Conservation (phyloP, 2,888 invertebrate genomes). For the Ophion costatus region DNA sequence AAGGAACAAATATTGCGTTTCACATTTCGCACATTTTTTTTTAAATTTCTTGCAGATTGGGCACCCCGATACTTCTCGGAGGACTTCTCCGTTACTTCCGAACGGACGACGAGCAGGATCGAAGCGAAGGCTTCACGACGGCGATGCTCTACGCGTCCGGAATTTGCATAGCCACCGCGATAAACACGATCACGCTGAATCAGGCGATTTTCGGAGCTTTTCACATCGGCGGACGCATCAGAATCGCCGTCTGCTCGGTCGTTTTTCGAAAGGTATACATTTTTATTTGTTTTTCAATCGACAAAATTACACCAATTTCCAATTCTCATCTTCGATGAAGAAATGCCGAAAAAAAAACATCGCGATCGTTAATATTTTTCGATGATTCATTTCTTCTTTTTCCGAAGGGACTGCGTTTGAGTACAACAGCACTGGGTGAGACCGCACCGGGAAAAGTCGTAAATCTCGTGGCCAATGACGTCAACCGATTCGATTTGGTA, state of each 20-base stretch:
- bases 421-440: constrained; percentile 89
- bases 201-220: constrained; percentile 88
- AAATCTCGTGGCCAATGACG: constrained; percentile 92
- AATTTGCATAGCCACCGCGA: constrained; percentile 77
- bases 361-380: neutral
- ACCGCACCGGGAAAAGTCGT: constrained; percentile 87
- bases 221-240: constrained; percentile 92
- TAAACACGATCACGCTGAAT: constrained; percentile 87
- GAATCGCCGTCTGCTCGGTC: constrained; percentile 92
- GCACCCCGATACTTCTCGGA: constrained; percentile 88
- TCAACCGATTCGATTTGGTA: constrained; percentile 95
- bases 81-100: constrained; percentile 88
- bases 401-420: constrained; percentile 86
- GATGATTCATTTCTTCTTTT: neutral
- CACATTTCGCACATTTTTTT: neutral
- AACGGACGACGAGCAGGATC: constrained; percentile 64
- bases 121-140: constrained; percentile 70
- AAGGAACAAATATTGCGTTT: neutral
- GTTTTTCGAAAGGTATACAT: constrained; percentile 91
- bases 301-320: neutral
- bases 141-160: constrained; percentile 80
- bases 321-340: no score
- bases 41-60: constrained; percentile 84
- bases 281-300: constrained; percentile 69
- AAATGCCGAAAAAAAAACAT: neutral